Evolutionary conservation across 2,888 invertebrate genomes (phyloP), one percentile per base, ranked within the genome.

Genomic region (Sepioteuthis lessoniana): DNA sequence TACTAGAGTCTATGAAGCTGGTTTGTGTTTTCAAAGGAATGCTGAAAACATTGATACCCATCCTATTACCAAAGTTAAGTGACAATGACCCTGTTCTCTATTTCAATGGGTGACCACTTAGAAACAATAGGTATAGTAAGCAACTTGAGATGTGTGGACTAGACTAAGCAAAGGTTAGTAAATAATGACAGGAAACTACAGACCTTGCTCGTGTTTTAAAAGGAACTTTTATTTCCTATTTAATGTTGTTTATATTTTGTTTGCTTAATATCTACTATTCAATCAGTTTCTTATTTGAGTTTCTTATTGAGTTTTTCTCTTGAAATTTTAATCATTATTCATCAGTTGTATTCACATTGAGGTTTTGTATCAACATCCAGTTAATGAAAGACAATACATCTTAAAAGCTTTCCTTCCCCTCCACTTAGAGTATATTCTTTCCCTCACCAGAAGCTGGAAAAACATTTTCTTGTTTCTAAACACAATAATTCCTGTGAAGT

Each of bases 291-390:
- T 35, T n/a, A 35, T 76, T 21, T 55, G 55, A 55, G 21, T 55
- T 76, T 76, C n/a, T 76, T n/a, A 35, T 76, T 13, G 21, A 8
- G 31, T 28, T 76, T 76, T 76, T n/a, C n/a, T n/a, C 35, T 35
- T 76, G 76, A 76, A 76, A 76, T 76, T n/a, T 76, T 76, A 76
- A 76, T 76, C 76, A 76, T 76, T 76, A 76, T 76, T 76, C 76
- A 76, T 76, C n/a, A n/a, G 76, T 76, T 76, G 76, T 76, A 76
- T 76, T n/a, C 76, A 76, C 76, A n/a, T 35, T n/a, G 76, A 76
- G 76, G n/a, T 76, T n/a, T 76, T 76, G n/a, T 76, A 76, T 76
- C 76, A 76, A 76, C 76, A 76, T 7, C 31, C 60, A 31, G 31
- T 31, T 76, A 76, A 76, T 76, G 76, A 76, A 76, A 76, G n/a